Percentiles rank a stretch among this genome's conserved stretches.
Conservation (phyloP, 2,888 invertebrate genomes). For the Agrilus mali region DNA sequence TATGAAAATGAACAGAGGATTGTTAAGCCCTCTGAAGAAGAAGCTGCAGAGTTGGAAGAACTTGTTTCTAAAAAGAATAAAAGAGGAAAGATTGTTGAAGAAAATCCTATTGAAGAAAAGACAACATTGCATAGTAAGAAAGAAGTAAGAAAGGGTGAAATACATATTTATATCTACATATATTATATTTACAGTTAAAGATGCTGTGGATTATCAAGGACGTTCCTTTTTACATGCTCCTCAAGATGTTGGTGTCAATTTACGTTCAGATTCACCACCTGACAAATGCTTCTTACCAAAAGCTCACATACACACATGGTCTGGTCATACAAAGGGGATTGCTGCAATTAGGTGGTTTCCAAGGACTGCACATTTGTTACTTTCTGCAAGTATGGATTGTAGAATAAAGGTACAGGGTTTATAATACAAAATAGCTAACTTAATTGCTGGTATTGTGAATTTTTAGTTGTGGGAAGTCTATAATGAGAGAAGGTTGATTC, state of each 20-base stretch:
- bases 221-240: slow-evolving; percentile 89
- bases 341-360: slow-evolving; percentile 94
- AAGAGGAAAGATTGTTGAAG: slow-evolving; percentile 73
- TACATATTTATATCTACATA: slow-evolving; percentile 2
- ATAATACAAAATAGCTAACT: no score
- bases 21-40: slow-evolving; percentile 85
- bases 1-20: slow-evolving; percentile 81
- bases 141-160: background rate
- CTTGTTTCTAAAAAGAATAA: slow-evolving; percentile 85
- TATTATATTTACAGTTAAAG: slow-evolving; percentile 60
- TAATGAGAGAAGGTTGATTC: slow-evolving; percentile 79
- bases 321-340: slow-evolving; percentile 94
- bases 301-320: slow-evolving; percentile 91
- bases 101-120: slow-evolving; percentile 90
- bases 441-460: slow-evolving; percentile 6
- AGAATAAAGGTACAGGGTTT: slow-evolving; percentile 64
- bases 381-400: slow-evolving; percentile 95
- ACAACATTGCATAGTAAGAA: slow-evolving; percentile 78
- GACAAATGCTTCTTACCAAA: slow-evolving; percentile 94
- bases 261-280: slow-evolving; percentile 77
- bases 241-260: slow-evolving; percentile 81
- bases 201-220: slow-evolving; percentile 92
- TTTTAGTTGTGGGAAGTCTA: slow-evolving; percentile 93
- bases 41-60: slow-evolving; percentile 89
- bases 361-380: slow-evolving; percentile 80